Evolutionary conservation across 2,797 vertebrate genomes (phyloP), one percentile per base, ranked within the genome.

Genomic region (Helostoma temminkii): DNA sequence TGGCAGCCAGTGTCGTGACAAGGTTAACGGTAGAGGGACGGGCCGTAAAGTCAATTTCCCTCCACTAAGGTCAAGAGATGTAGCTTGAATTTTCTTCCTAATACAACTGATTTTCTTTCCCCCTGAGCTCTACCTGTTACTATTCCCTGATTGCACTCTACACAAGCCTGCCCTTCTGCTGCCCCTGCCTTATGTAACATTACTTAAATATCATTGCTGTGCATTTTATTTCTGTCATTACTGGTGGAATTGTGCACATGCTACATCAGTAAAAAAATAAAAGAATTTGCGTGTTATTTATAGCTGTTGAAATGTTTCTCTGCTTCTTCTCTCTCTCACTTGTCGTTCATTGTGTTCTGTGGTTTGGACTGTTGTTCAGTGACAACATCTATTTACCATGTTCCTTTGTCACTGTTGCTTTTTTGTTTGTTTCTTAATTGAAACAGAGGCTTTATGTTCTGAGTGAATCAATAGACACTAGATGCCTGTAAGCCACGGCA

Each of bases 11-110:
- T 46, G 71, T 55, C 11, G 15, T 62, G 67, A 65, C 48, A 32
- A 81, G 82, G 69, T 80, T 71, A 68, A 48, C 0, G 12, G 22
- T 76, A 52, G 37, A 34, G 37, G 52, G 50, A 66, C n/a, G 36
- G 73, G 46, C 36, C 3, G 8, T 48, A 22, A 15, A 63, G 66
- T 79, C 74, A 64, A 59, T 87, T 79, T 83, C 67, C 66, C 50
- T 24, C n/a, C 71, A 75, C 81, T 86, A 78, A 81, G 80, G 52
- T 74, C 14, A 0, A 19, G 28, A 26, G 34, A 70, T 61, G 48
- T 65, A 48, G 50, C 39, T 58, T 67, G 67, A 71, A 65, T 80
- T 79, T 82, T 77, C 71, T 71, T 65, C 76, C 85, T 75, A 80
- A 69, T 81, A 22, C 68, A 78, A 16, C 14, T 52, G 42, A 52